Percentiles rank a stretch among this genome's conserved stretches.
Conservation (phyloP, 2,888 invertebrate species). For the Agrochola circellaris region DNA sequence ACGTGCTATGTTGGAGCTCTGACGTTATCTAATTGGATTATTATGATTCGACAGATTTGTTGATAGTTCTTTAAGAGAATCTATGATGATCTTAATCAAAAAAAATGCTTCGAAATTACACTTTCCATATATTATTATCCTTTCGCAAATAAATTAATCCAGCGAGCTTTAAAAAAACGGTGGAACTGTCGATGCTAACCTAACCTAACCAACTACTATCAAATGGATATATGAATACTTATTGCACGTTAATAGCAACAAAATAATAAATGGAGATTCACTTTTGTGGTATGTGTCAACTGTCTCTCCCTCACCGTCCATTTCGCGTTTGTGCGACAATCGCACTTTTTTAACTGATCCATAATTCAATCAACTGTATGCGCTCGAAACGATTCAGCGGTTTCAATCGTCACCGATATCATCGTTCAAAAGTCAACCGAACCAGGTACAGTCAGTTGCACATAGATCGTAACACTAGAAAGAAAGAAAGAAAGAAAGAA, state of each 20-base stretch:
- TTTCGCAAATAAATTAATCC: background rate
- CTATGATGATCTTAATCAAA: background rate
- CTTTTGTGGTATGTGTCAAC: background rate
- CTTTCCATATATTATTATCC: background rate
- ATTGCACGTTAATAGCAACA: background rate
- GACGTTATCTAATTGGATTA: background rate
- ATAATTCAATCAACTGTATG: slow-evolving; percentile 43
- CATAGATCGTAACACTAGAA: background rate
- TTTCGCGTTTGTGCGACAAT: slow-evolving; percentile 12
- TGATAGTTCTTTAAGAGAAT: too few relatives aligned
- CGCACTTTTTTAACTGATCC: slow-evolving; percentile 42
- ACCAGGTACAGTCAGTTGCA: background rate
- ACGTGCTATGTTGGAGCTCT: background rate
- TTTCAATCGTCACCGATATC: slow-evolving; percentile 17
- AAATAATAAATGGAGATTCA: background rate
- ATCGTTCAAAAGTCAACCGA: slow-evolving; percentile 18
- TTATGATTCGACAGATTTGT: background rate
- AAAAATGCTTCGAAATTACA: background rate
- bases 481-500: too few relatives aligned
- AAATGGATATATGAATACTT: too few relatives aligned
- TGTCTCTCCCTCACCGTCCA: slow-evolving; percentile 14
- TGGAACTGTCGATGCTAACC: background rate
- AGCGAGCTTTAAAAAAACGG: background rate
- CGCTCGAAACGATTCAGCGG: slow-evolving; percentile 21
- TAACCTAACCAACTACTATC: too few relatives aligned